phyloP scores from a whole-genome alignment of 2,888 invertebrate genomes.

The Autographa gamma region DNA sequence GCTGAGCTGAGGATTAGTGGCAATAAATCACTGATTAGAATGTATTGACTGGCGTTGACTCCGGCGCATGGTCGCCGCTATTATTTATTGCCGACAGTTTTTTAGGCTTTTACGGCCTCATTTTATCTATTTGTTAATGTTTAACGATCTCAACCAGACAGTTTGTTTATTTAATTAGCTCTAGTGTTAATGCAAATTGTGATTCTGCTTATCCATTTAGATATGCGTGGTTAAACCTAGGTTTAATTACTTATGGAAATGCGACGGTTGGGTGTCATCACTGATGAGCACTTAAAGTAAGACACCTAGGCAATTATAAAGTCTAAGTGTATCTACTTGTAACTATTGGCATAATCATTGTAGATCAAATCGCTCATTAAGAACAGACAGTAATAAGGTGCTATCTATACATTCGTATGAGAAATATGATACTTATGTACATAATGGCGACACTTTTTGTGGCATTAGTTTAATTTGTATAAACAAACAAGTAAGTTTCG shows the following conservation, averaged over 20 bases:
- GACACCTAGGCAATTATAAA: conserved; percentile 25
- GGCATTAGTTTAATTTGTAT: conserved; percentile 53
- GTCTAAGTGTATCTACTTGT: conserved; percentile 36
- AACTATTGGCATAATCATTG: conserved; percentile 42
- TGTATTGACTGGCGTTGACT: conserved; percentile 88
- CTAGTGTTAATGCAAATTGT: conserved; percentile 71
- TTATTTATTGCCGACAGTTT: conserved; percentile 83
- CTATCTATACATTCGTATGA: conserved; percentile 35
- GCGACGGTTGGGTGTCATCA: conserved; percentile 25
- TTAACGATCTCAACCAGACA: conserved; percentile 73
- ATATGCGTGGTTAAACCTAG: conserved; percentile 60
- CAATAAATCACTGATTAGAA: conserved; percentile 89
- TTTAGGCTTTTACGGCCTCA: conserved; percentile 80
- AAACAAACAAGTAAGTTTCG: conserved; percentile 53
- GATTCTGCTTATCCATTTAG: conserved; percentile 67
- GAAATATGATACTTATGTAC: conserved; percentile 31
- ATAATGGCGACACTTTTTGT: conserved; percentile 41
- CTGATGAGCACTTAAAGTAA: conserved; percentile 25
- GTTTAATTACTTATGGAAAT: conserved; percentile 72
- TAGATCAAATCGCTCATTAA: conserved; percentile 54
- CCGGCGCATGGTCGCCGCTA: conserved; percentile 77
- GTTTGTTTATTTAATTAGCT: conserved; percentile 80
- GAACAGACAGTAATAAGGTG: conserved; percentile 33
- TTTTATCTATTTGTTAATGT: conserved; percentile 80
- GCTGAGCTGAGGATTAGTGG: conserved; percentile 88